Evolutionary conservation across 2,113 vertebrate genomes (phyloP), one percentile per base, ranked within the genome.

Genomic region (Chionodraco myersi): DNA sequence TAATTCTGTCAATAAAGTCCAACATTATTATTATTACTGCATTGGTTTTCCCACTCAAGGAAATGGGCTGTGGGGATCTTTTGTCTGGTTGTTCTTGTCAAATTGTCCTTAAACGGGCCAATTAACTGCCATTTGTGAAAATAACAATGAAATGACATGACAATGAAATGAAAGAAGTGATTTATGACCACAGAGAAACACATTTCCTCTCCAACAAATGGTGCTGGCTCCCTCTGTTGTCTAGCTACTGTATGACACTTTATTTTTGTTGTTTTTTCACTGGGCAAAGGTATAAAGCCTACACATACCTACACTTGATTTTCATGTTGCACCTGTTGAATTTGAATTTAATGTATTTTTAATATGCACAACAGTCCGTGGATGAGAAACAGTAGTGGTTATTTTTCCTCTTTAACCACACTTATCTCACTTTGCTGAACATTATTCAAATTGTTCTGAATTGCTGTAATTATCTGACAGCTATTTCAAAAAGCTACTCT

Each of bases 191-290:
- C 5, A 60, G 12, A 57, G 44, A 44, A 52, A 61, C 3, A 52
- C 13, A n/a, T 62, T 23, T 54, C 63, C 0, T 44, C 12, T 79
- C 7, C 6, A 79, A 54, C 54, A 48, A 72, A 79, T 72, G 70
- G 1, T 16, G 13, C 57, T 80, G 76, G 87, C 88, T 71, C 92
- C 91, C 86, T 88, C 92, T 93, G 73, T 80, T 91, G 92, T 69
- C 73, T 51, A 67, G 2, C 4, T 41, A 36, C 11, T 56, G 76
- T 71, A 82, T 72, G 7, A 80, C 80, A 18, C 23, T 68, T 66
- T 51, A 0, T 36, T 61, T 61, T 14, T 2, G 12, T 57, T 30
- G 2, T 69, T 23, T 48, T 26, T 58, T 57, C 7, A 3, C 5
- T 23, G 1, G 6, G 3, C 6, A 60, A 12, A 14, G 2, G 41